Percentiles rank a stretch among this genome's conserved stretches.
Conservation (phyloP, 35 echinoderm and acorn worm species). For the Anneissia japonica region DNA sequence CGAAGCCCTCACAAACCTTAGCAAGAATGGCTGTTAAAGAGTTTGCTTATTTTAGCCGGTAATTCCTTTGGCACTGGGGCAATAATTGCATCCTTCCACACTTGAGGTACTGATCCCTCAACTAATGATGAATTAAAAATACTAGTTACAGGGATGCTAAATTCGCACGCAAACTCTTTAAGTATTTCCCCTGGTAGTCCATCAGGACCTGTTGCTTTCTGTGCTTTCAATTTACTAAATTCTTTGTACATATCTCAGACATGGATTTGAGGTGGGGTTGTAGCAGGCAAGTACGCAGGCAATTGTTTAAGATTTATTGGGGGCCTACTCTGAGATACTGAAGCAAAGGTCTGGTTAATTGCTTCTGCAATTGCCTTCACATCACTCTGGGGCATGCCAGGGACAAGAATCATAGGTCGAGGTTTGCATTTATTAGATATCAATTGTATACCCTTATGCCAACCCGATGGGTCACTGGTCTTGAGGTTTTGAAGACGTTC, state of each 20-base stretch:
- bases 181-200: neutral
- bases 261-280: neutral
- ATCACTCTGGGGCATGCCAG: no score
- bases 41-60: neutral
- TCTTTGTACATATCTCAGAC: constrained; percentile 27
- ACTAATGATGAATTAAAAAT: constrained; percentile 37
- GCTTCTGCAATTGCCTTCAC: no score
- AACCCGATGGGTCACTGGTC: constrained; percentile 20
- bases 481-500: constrained; percentile 5
- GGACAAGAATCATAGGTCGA: neutral
- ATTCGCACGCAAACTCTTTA: constrained; percentile 14
- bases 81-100: constrained; percentile 20
- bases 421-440: neutral
- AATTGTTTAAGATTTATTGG: no score
- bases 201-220: constrained; percentile 15
- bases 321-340: no score
- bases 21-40: constrained; percentile 14
- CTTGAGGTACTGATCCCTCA: constrained; percentile 3
- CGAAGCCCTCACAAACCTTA: constrained; percentile 32
- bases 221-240: neutral
- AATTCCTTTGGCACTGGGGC: neutral
- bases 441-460: constrained; percentile 21
- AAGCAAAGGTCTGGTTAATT: no score
- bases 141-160: constrained; percentile 7
- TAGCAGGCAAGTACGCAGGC: no score